Evolutionary conservation across 1,140 invertebrate genomes (phyloP), one percentile per base, ranked within the genome.

Genomic region (Cyrtorhinus lividipennis): DNA sequence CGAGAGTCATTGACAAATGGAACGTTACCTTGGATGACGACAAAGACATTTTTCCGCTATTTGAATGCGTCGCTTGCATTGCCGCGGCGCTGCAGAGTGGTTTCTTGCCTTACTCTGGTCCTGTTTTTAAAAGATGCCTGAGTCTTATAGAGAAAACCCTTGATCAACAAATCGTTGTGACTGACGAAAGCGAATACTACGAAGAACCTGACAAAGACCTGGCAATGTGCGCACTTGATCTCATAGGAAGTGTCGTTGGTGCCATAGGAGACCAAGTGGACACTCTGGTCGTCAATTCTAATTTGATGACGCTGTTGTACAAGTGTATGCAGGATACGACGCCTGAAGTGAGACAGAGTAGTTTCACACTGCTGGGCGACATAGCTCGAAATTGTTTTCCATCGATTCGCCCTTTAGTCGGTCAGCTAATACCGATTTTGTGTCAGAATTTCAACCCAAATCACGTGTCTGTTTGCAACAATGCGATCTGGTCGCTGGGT

Each of bases 301-400:
- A 94, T 73, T 86, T 98, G 18, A 92, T 99, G 83, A 91, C 95
- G 69, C 79, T 98, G n/a, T 79, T 98, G 2, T 96, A 89, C 75
- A 90, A 97, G 72, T 98, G 95, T 75, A 96, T 98, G 90, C 92
- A 98, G 78, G 95, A 99, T 77, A 83, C 87, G 12, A 90, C 95
- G 84, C 90, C 95, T 1, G 96, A 99, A 83, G 95, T 99, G 1
- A 82, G 95, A 65, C 96, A 99, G 73, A 97, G 93, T 62, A 96
- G 94, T 45, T 99, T 99, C 79, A 96, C 96, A 10, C 77, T 99
- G 61, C 77, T 99, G 22, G 96, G 96, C 23, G 96, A 99, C 77
- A 77, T 99, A 59, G 98, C 94, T 23, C 98, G 99, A 78, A 93
- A 94, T 38, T 98, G 95, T 76, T 98, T 97, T 74, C 90, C 94